A percentile compares a stretch with the other conserved stretches of the same genome.
phyloP scores from a whole-genome alignment of 2,888 invertebrate genomes.

The Nomada ruficornis region DNA sequence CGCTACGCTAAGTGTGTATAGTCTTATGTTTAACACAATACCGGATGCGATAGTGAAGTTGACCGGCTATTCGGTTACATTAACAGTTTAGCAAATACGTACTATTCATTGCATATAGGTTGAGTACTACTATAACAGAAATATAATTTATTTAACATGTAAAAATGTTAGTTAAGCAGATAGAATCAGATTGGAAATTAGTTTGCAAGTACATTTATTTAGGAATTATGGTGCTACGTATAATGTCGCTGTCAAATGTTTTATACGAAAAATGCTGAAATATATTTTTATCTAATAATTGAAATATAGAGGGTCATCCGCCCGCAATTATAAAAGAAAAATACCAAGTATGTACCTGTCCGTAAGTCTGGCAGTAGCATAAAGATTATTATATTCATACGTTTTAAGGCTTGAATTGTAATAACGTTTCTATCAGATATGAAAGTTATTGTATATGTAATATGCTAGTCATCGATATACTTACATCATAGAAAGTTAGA shows the following conservation, averaged over 20 bases:
- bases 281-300: conserved; percentile 68
- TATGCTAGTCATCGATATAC: conserved; percentile 50
- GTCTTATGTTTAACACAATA: neutral
- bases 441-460: conserved; percentile 27
- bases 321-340: conserved; percentile 28
- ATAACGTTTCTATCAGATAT: conserved; percentile 40
- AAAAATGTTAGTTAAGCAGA: conserved; percentile 23
- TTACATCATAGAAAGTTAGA: conserved; percentile 25
- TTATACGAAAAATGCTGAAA: conserved; percentile 58
- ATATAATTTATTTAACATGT: conserved; percentile 21
- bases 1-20: neutral
- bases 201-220: conserved; percentile 42
- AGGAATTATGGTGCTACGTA: conserved; percentile 54
- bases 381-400: conserved; percentile 18
- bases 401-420: conserved; percentile 27
- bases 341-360: conserved; percentile 31
- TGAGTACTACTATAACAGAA: conserved; percentile 13
- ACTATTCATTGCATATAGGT: too few relatives aligned
- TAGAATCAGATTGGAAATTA: conserved; percentile 31
- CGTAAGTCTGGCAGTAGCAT: conserved; percentile 32
- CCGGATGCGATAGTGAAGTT: neutral
- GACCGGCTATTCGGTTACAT: too few relatives aligned
- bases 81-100: too few relatives aligned
- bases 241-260: conserved; percentile 52
- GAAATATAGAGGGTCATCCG: conserved; percentile 29